These are phyloP conservation scores for Arion vulgaris DNA, from an alignment of 1,140 invertebrate species.

Conservation along the genomic window DNA sequence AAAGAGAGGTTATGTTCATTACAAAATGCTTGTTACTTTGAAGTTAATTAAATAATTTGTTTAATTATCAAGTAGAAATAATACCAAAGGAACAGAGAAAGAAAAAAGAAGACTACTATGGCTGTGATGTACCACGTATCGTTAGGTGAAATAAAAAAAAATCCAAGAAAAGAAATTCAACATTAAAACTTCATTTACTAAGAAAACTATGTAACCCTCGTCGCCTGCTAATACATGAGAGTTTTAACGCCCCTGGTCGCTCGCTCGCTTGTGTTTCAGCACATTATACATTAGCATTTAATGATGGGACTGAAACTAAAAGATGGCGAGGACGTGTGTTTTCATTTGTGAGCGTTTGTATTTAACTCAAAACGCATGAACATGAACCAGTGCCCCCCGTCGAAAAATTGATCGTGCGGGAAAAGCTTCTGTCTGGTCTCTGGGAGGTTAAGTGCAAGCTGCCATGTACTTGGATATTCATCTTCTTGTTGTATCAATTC, in stretches of 20 bases:
- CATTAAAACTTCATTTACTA: too few relatives aligned
- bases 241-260: neutral
- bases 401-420: neutral
- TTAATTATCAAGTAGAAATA: too few relatives aligned
- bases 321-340: conserved; percentile 7
- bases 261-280: neutral
- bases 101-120: too few relatives aligned
- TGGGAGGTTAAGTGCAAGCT: neutral
- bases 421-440: neutral
- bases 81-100: too few relatives aligned
- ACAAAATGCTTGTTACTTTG: too few relatives aligned
- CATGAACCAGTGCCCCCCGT: neutral
- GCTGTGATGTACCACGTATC: too few relatives aligned
- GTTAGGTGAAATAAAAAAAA: too few relatives aligned
- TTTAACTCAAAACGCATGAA: conserved; percentile 5
- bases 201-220: too few relatives aligned
- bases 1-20: neutral
- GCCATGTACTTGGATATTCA: neutral
- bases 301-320: neutral
- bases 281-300: conserved; percentile 1
- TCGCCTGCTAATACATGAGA: neutral
- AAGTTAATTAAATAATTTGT: too few relatives aligned
- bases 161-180: too few relatives aligned
- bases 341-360: conserved; percentile 22
- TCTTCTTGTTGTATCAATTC: neutral